phyloP scores from a whole-genome alignment of 2,797 vertebrate species.

The Bovichtus variegatus region DNA sequence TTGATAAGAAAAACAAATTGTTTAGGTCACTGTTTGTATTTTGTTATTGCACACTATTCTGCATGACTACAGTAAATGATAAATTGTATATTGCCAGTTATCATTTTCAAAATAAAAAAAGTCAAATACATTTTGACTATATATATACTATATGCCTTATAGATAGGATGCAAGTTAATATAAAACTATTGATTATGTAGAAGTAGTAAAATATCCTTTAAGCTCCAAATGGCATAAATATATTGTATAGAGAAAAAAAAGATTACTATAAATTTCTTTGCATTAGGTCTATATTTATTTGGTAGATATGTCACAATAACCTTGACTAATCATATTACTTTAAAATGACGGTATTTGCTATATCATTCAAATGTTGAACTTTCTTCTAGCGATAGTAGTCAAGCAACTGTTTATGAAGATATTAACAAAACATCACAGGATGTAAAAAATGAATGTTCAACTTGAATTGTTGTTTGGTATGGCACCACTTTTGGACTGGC shows the following conservation, averaged over 20 bases:
- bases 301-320: background rate
- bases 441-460: background rate
- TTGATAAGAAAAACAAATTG: background rate
- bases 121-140: background rate
- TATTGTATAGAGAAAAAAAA: background rate
- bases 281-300: background rate
- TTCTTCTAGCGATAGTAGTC: background rate
- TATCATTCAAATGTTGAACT: background rate
- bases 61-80: no score
- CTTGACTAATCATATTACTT: background rate
- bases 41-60: no score
- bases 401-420: background rate
- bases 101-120: no score
- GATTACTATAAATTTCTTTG: background rate
- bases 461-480: background rate
- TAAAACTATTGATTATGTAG: slow-evolving; percentile 1
- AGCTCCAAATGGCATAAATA: slow-evolving; percentile 1
- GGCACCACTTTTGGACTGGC: background rate
- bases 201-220: background rate
- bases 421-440: background rate
- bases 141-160: no score
- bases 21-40: no score
- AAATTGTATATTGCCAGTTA: background rate
- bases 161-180: background rate
- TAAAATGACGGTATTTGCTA: background rate